Percentiles rank a stretch among this genome's conserved stretches.
Evolutionary conservation across 2,113 vertebrate species (phyloP).

Genomic region (Syngnathoides biaculeatus): DNA sequence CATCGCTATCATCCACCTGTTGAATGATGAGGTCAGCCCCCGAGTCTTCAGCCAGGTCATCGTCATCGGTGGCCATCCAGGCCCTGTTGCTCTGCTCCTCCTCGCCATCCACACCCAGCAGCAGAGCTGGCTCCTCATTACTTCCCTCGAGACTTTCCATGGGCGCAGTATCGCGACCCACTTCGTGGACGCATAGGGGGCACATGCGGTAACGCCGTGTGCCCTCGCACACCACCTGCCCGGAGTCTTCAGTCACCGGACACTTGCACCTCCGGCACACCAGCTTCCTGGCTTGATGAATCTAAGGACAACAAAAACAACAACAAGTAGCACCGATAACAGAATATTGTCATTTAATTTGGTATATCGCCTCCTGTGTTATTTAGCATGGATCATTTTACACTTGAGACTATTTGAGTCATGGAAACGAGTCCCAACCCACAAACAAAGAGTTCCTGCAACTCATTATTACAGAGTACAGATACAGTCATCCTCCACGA

Average conservation of each 20-base stretch:
- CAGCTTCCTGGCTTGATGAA: constrained; percentile 94
- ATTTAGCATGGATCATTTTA: no score
- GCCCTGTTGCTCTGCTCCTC: constrained; percentile 79
- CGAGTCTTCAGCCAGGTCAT: constrained; percentile 90
- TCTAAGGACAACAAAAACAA: constrained; percentile 67
- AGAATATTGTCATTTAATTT: neutral
- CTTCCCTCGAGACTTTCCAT: constrained; percentile 77
- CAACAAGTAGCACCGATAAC: neutral
- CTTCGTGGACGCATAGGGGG: constrained; percentile 85
- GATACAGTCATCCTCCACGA: no score
- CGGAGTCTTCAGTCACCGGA: constrained; percentile 88
- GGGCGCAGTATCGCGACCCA: constrained; percentile 83
- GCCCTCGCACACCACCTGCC: constrained; percentile 92
- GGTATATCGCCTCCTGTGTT: neutral
- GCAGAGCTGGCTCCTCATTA: constrained; percentile 67
- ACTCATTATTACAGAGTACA: no score
- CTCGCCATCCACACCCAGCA: constrained; percentile 81
- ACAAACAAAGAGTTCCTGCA: no score
- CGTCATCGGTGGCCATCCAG: constrained; percentile 78
- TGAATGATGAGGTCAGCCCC: constrained; percentile 91
- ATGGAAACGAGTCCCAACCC: no score
- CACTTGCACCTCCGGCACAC: constrained; percentile 96
- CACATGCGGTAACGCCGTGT: constrained; percentile 90
- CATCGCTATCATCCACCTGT: constrained; percentile 93
- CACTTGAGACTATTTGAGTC: no score